Base-by-base conservation (phyloP, 2,797 vertebrate species). In the Melanotaenia nigrans region DNA sequence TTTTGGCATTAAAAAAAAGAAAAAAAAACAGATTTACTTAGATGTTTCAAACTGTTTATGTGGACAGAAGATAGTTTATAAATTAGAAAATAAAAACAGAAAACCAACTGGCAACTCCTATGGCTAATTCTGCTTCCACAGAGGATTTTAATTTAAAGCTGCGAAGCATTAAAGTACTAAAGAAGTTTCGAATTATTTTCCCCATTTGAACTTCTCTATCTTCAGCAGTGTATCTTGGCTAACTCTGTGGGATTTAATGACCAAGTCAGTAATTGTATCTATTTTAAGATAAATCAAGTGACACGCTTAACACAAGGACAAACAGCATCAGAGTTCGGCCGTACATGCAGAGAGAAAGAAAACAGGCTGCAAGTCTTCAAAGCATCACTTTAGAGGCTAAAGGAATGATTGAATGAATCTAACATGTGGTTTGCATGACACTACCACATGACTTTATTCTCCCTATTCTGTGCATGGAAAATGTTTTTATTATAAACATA, bases 271-370 rank as follows among this genome's bases (percentile, higher is more conserved):
- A 18, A 66, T 73, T 79, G 54, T 6, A 65, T 87, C 14, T 75
- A 64, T 81, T 86, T 86, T 55, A 65, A 79, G 73, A 82, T 61
- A 73, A 73, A 77, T 73, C 65, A 84, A 72, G 60, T 62, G 67
- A 73, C 25, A 16, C 28, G 53, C 77, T 81, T 77, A 71, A 68
- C 49, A 73, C 75, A 83, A 78, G 75, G 82, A 87, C 77, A 54
- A 73, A 77, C 67, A 57, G 58, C 28, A 53, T 73, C 68, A 71
- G 56, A 61, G 60, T 47, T 68, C 77, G 68, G 71, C 72, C 66
- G 63, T 1, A 45, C 49, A 59, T 60, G 35, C 58, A 65, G 51
- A 71, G 58, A 57, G 71, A 47, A 81, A 59, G 53, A 22, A 18
- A 63, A 49, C 47, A 65, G 45, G 63, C 59, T 53, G 71, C 56